Evolutionary conservation across 1,140 invertebrate species (phyloP), one percentile per base, ranked within the genome.

Genomic region (Scaptomyza hsui): DNA sequence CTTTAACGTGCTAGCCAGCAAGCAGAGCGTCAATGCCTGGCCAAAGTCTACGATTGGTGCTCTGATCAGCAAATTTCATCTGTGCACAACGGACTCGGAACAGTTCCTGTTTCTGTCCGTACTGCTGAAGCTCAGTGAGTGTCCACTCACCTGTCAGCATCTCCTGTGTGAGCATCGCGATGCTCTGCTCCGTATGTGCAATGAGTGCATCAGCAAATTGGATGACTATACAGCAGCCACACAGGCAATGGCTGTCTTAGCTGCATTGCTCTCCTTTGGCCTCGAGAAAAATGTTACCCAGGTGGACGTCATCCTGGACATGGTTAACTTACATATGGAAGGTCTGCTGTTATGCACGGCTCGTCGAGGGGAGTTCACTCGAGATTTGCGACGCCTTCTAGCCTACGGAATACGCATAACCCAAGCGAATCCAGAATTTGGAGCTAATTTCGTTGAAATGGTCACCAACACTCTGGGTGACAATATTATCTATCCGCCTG

Each of bases 21-120:
- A 93, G 55, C 93, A 93, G 77, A 95, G 95, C 12, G 95, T 97
- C 4, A 96, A 97, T 92, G 92, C 97, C 3, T 98, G 97, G 97
- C 95, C 95, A 1, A 92, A 94, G 53, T 92, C 93, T 12, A 94
- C 96, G 59, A 93, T 97, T 19, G 92, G 94, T 18, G 93, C 93
- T 49, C 89, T 97, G 10, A 94, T 95, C 42, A 37, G 51, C 7
- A 65, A 89, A 79, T 89, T 91, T 32, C 65, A 90, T 71, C 56
- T 69, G 70, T 91, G 90, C 37, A 76, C 82, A 42, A 91, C 90
- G 24, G 63, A 82, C 4, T 47, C 72, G 9, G 91, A 91, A 42
- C 90, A 91, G 39, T 90, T 82, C 15, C 67, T 91, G 2, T 90
- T 90, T 9, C 67, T 91, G 10, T 82, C 76, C 4, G 92, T 94